These are phyloP conservation scores for Leucophenga maculata DNA, from an alignment of 2,888 invertebrate genomes.

Conservation along the genomic window DNA sequence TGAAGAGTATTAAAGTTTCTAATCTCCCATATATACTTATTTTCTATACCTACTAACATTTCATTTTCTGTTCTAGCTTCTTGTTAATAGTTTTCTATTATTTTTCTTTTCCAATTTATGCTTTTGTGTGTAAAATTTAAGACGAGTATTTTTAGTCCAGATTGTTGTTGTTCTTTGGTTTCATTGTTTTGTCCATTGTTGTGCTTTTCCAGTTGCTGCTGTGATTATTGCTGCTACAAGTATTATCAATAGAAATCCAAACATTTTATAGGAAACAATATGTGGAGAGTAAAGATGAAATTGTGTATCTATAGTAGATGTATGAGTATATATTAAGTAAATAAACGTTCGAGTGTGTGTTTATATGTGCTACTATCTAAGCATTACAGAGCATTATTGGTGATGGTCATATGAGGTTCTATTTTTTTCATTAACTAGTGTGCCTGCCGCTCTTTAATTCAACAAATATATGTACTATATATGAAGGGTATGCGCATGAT, in stretches of 20 bases:
- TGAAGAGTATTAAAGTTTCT: too few relatives aligned
- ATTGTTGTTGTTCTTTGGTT: not conserved
- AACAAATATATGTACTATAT: too few relatives aligned
- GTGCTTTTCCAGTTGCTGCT: constrained; percentile 13
- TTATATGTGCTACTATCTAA: constrained; percentile 60
- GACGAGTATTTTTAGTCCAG: not conserved
- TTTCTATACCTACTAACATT: not conserved
- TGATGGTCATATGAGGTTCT: constrained; percentile 45
- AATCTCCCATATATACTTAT: not conserved
- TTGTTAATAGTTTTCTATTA: not conserved
- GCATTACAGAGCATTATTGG: constrained; percentile 66
- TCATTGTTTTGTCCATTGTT: constrained; percentile 6
- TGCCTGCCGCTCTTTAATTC: not conserved
- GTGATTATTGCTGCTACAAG: not conserved
- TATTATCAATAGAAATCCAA: not conserved
- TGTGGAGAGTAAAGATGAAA: too few relatives aligned
- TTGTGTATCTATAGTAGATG: too few relatives aligned
- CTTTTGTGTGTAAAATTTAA: constrained; percentile 15
- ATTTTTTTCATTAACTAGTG: constrained; percentile 23
- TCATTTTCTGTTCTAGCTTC: too few relatives aligned
- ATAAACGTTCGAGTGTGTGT: too few relatives aligned
- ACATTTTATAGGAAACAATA: too few relatives aligned
- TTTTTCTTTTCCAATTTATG: not conserved
- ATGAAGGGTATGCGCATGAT: constrained; percentile 13
- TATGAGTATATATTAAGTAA: too few relatives aligned